Conservation (phyloP, 2,797 vertebrate genomes). For the Hippoglossus hippoglossus region DNA sequence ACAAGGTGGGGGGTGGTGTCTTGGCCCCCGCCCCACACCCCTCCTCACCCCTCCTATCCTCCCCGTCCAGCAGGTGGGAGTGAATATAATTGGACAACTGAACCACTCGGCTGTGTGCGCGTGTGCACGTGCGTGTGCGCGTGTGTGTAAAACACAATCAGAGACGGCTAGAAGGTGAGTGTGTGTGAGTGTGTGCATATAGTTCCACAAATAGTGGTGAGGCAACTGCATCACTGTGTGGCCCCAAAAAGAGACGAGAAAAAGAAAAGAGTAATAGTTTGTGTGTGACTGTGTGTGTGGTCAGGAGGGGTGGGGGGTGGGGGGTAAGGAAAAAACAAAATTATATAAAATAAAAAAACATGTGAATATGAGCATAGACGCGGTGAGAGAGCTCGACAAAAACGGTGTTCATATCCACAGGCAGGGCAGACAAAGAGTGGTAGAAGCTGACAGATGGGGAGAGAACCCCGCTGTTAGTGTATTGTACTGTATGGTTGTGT, state of each 20-base stretch:
- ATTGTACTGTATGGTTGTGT: not conserved
- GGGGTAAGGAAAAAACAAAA: not conserved
- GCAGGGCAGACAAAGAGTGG: conserved; percentile 47
- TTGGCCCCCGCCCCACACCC: conserved; percentile 5
- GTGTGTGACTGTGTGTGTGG: not conserved
- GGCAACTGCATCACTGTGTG: conserved; percentile 11
- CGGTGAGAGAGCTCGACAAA: conserved; percentile 41
- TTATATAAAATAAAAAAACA: not conserved
- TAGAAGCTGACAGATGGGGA: conserved; percentile 58
- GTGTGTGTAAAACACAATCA: conserved; percentile 53
- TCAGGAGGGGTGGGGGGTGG: no score
- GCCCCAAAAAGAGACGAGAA: conserved; percentile 23
- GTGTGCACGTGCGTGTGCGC: conserved; percentile 14
- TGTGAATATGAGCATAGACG: conserved; percentile 4
- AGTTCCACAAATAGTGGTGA: conserved; percentile 45
- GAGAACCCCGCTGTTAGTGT: conserved; percentile 42
- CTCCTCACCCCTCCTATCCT: not conserved
- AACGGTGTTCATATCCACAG: conserved; percentile 46
- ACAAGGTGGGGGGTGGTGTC: conserved; percentile 39
- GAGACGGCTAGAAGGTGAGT: conserved; percentile 32
- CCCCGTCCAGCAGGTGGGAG: conserved; percentile 67
- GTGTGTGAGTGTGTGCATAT: conserved; percentile 39
- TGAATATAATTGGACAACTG: conserved; percentile 69
- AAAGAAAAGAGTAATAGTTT: not conserved
- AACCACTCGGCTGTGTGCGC: conserved; percentile 44